Evolutionary conservation across 23 tunicate species (phyloP).

Genomic region (Halocynthia aurantium): DNA sequence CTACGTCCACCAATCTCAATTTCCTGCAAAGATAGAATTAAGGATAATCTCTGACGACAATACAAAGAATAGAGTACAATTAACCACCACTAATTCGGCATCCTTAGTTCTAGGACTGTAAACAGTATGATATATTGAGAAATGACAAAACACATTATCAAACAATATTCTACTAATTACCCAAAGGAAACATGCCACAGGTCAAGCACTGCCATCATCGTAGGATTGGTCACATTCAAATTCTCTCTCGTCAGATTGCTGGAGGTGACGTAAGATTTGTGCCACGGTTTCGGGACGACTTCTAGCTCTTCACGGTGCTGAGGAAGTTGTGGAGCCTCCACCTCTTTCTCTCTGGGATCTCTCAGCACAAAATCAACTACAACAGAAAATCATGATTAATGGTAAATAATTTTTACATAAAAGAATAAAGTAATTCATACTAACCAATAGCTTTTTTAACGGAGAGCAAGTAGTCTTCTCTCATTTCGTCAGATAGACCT

Average conservation of each 20-base stretch:
- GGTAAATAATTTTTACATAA: neutral
- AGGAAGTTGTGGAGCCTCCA: slow-evolving; percentile 58
- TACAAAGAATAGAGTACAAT: neutral
- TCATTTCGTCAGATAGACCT: slow-evolving; percentile 93
- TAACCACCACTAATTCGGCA: too few relatives aligned
- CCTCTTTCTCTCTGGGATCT: slow-evolving; percentile 87
- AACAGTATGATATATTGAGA: too few relatives aligned
- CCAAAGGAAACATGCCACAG: slow-evolving; percentile 92
- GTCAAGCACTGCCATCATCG: slow-evolving; percentile 91
- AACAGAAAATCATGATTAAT: neutral
- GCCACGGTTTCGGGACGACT: slow-evolving; percentile 92
- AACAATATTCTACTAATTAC: slow-evolving; percentile 22
- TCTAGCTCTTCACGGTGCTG: slow-evolving; percentile 83
- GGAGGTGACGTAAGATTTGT: slow-evolving; percentile 44
- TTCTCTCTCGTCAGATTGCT: slow-evolving; percentile 46
- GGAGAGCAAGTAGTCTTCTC: slow-evolving; percentile 97
- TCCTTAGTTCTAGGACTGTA: too few relatives aligned
- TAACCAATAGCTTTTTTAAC: slow-evolving; percentile 96
- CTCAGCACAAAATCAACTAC: slow-evolving; percentile 94
- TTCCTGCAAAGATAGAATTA: slow-evolving; percentile 16
- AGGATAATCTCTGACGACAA: neutral
- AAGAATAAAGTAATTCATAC: neutral
- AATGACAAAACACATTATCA: too few relatives aligned
- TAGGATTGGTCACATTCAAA: slow-evolving; percentile 86
- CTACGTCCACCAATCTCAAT: slow-evolving; percentile 61